Conservation (phyloP, 2,888 invertebrate species). For the Matsumyia berberina region DNA sequence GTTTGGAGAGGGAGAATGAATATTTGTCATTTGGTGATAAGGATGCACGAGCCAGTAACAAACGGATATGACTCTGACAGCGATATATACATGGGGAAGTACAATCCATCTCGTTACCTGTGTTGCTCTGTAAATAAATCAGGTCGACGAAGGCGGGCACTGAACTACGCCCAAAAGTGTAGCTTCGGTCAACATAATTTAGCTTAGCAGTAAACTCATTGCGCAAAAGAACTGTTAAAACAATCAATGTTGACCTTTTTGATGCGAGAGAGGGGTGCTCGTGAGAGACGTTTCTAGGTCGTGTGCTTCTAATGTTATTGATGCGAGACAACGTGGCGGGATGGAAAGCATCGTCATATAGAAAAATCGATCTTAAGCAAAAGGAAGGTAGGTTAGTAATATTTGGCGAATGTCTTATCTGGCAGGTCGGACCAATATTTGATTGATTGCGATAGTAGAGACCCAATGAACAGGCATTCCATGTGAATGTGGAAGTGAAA, state of each 20-base stretch:
- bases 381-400: too few relatives aligned
- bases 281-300: too few relatives aligned
- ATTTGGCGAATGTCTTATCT: too few relatives aligned
- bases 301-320: too few relatives aligned
- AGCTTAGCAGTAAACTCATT: not conserved
- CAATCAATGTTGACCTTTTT: not conserved
- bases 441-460: too few relatives aligned
- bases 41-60: constrained; percentile 39
- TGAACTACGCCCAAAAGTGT: constrained; percentile 13
- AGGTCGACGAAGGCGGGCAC: constrained; percentile 10
- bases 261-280: not conserved
- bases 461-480: too few relatives aligned
- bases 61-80: not conserved
- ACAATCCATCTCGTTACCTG: constrained; percentile 32
- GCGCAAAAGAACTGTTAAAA: not conserved
- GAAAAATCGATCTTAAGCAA: too few relatives aligned
- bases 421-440: too few relatives aligned
- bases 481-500: too few relatives aligned
- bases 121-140: not conserved
- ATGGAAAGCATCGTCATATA: too few relatives aligned
- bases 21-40: constrained; percentile 62
- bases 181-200: constrained; percentile 17
- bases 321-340: too few relatives aligned
- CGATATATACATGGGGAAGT: constrained; percentile 11
- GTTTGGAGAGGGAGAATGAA: constrained; percentile 41